Conservation (phyloP, 2,888 invertebrate genomes). For the Marronus borbonicus region DNA sequence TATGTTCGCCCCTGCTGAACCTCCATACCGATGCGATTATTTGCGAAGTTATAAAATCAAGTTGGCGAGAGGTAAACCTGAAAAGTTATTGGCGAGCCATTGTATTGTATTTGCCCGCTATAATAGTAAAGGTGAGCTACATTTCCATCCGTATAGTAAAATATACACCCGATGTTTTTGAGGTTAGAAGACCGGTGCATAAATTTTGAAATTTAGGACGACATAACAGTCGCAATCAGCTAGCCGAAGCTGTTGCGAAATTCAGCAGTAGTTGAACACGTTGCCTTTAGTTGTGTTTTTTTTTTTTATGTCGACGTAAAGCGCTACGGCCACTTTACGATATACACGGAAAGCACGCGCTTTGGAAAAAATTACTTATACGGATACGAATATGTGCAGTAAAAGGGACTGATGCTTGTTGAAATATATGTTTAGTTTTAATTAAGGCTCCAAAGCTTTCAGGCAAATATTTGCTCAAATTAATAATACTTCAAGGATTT, state of each 20-base stretch:
- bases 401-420: not conserved
- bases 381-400: not conserved
- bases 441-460: not conserved
- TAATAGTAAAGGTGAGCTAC: conserved; percentile 4
- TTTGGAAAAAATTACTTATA: not conserved
- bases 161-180: conserved; percentile 35
- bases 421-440: not conserved
- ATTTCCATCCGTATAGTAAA: conserved; percentile 26
- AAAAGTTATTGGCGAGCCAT: conserved; percentile 25
- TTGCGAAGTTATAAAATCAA: conserved; percentile 30
- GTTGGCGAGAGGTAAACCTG: conserved; percentile 4
- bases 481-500: not conserved
- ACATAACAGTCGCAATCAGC: conserved; percentile 38
- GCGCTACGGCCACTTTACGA: not conserved
- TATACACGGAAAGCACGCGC: not conserved
- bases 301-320: conserved; percentile 1
- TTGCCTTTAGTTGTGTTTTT: not conserved
- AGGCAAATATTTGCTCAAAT: not conserved
- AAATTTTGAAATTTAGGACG: conserved; percentile 39
- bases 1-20: not conserved
- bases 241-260: conserved; percentile 23
- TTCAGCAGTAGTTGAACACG: conserved; percentile 17
- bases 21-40: not conserved
- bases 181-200: conserved; percentile 30
- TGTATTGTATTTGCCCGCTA: conserved; percentile 23